Base-by-base conservation (phyloP, 2,113 vertebrate genomes). In the Cyphomyrus discorhynchus region DNA sequence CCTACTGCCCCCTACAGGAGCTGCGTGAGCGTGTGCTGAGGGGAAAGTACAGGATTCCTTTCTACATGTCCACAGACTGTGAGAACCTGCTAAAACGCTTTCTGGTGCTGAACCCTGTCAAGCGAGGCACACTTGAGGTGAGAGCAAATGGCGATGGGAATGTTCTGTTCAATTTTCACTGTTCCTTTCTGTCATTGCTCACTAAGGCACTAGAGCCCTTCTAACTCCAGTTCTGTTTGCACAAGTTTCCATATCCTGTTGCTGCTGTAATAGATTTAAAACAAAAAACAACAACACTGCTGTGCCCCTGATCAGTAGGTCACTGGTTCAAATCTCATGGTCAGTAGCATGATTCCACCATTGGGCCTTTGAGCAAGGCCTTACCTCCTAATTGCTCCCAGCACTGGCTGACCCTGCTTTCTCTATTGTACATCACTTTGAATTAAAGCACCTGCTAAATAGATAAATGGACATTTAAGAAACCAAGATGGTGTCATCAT, bases 61-160 rank as follows among this genome's bases (percentile, higher is more conserved):
- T 98, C 94, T 98, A 98, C 52, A 98, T 98, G 97, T 98, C 97
- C 92, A 98, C 97, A 45, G 97, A 98, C 95, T 98, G 97, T 94
- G 97, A 98, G 94, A 98, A 98, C 91, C 96, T 98, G 0, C 96
- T 98, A 31, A 98, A 97, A 94, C 97, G 97, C 66, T 94, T 98
- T 1, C 92, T 98, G 90, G 97, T 97, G 74, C 94, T 98, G 89
- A 97, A 98, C 90, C 97, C 97, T 84, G 92, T 96, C 91, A 97
- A 98, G 92, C 93, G 97, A 90, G 97, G 97, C 91, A 97, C 96
- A 89, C 94, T 98, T 90, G 97, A 97, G 94, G 97, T 98, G 93
- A 95, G 96, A 21, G 53, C 62, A 70, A n/a, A 58, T n/a, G 52
- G n/a, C 15, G 17, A 24, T 2, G 19, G 35, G 19, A 86, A 87